Conservation (phyloP, 2,888 invertebrate species). For the Rhimphoctona megacephalus region DNA sequence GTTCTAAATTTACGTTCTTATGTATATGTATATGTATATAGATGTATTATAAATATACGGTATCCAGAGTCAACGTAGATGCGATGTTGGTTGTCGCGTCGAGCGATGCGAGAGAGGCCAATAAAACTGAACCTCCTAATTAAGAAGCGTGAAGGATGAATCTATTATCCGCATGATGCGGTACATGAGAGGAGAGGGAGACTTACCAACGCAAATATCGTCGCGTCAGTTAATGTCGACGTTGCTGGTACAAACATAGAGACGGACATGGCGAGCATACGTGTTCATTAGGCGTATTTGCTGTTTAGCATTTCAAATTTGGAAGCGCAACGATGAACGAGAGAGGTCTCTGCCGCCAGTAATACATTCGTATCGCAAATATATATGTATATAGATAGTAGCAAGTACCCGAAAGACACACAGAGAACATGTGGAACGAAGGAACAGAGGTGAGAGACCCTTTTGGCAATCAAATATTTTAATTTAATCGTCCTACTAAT, state of each 20-base stretch:
- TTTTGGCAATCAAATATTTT: conserved; percentile 84
- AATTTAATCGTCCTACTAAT: conserved; percentile 83
- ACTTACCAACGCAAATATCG: conserved; percentile 78
- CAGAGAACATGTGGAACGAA: conserved; percentile 34
- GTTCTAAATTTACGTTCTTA: conserved; percentile 6
- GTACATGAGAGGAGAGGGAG: conserved; percentile 54
- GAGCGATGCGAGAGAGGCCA: conserved; percentile 77
- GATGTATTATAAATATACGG: conserved; percentile 26
- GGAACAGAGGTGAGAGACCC: conserved; percentile 63
- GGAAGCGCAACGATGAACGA: conserved; percentile 72
- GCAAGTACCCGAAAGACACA: conserved; percentile 32
- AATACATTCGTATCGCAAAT: conserved; percentile 57
- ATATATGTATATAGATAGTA: conserved; percentile 68
- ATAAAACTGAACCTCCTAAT: conserved; percentile 84
- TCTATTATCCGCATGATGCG: conserved; percentile 80
- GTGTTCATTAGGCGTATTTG: conserved; percentile 85
- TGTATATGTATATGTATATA: conserved; percentile 2
- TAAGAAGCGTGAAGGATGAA: conserved; percentile 85
- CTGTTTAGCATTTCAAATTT: conserved; percentile 85
- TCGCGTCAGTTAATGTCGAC: conserved; percentile 79
- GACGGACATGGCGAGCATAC: conserved; percentile 82
- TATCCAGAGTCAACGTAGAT: conserved; percentile 38
- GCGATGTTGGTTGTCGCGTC: conserved; percentile 57
- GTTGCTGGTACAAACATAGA: conserved; percentile 82
- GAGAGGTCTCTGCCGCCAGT: conserved; percentile 65